phyloP scores from a whole-genome alignment of 2,888 invertebrate genomes.

The Trichopoda pennipes region DNA sequence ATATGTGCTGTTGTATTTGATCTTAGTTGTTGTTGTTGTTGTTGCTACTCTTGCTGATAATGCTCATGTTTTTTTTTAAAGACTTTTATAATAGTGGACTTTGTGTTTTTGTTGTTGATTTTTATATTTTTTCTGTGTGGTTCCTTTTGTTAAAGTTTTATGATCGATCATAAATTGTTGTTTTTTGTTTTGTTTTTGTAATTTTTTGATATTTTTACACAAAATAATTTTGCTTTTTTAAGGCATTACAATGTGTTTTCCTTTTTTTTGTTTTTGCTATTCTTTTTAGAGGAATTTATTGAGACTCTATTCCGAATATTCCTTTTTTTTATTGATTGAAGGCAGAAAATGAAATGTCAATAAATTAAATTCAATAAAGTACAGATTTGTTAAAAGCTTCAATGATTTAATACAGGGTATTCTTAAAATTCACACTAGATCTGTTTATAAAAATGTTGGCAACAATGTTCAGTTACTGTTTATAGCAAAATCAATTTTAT shows the following conservation, averaged over 20 bases:
- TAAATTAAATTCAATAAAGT: too few relatives aligned
- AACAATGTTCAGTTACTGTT: too few relatives aligned
- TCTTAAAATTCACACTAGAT: too few relatives aligned
- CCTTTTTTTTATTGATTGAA: not conserved
- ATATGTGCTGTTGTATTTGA: constrained; percentile 52
- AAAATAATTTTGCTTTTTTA: constrained; percentile 19
- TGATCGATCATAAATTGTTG: constrained; percentile 53
- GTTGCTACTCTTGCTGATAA: constrained; percentile 19
- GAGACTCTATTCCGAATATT: constrained; percentile 16
- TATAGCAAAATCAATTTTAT: too few relatives aligned
- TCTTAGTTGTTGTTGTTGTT: constrained; percentile 11
- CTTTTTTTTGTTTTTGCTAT: too few relatives aligned
- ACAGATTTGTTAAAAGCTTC: too few relatives aligned
- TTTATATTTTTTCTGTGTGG: constrained; percentile 47
- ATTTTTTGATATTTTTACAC: constrained; percentile 13
- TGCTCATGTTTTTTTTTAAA: constrained; percentile 4
- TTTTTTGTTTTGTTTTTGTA: constrained; percentile 5
- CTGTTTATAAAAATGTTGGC: too few relatives aligned
- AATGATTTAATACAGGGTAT: too few relatives aligned
- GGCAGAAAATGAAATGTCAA: too few relatives aligned
- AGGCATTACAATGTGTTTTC: not conserved
- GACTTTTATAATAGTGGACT: constrained; percentile 60
- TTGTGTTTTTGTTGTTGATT: constrained; percentile 59
- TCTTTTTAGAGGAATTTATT: too few relatives aligned
- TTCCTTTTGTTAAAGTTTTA: constrained; percentile 49